Evolutionary conservation across 1,140 invertebrate genomes (phyloP), one percentile per base, ranked within the genome.

Genomic region (Trissolcus basalis): DNA sequence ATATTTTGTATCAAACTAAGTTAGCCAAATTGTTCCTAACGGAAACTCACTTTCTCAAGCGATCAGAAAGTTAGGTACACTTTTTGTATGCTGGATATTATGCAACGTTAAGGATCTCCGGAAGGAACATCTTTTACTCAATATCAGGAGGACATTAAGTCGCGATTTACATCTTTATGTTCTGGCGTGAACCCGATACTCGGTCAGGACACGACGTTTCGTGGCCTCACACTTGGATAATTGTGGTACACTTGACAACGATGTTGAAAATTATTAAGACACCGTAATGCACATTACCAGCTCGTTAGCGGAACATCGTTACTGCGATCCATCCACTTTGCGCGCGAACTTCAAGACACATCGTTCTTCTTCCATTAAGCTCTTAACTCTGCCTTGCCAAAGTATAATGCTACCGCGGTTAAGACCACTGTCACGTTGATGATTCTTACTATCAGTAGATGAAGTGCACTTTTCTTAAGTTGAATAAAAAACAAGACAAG

Each of bases 251-350:
- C 41, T 74, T 51, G 63, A 63, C 58, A 55, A 43, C 41, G 61
- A 10, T 67, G 79, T 71, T 68, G 78, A 77, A 82, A 83, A 83
- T 83, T 82, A 83, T 81, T 71, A 81, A 72, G 65, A 79, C 45
- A 63, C 47, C 55, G 55, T 53, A 55, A 54, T 53, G 73, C 78
- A 68, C 78, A 78, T 82, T 83, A 79, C 80, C 58, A 77, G 70
- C 81, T 81, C 80, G 72, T 83, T 81, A 82, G 65, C 70, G 36
- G 60, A 71, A 73, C 75, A 80, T 79, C 61, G 80, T 70, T 56
- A 76, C 71, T 68, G 27, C 60, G 53, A 76, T 55, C 49, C 60
- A 68, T 80, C 67, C 63, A 67, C 60, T 67, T 70, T 74, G 61
- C 41, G 11, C n/a, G 9, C n/a, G 10, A 68, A 75, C 58, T 58